These are phyloP conservation scores for Anarhynchus alexandrinus DNA, from an alignment of 2,113 vertebrate genomes.

Conservation along the genomic window DNA sequence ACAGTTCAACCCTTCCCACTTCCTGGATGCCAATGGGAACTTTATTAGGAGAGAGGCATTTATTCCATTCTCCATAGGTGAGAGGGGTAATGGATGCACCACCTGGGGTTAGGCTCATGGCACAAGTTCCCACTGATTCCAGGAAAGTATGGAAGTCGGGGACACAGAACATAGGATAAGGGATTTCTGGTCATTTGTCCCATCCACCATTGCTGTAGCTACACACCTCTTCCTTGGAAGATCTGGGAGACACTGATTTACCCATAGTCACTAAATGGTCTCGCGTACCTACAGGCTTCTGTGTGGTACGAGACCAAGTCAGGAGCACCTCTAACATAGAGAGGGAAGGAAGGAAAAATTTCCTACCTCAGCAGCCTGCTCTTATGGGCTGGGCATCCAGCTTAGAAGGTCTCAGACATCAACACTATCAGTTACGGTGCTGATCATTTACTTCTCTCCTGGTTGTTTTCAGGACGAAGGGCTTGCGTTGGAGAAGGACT, in stretches of 20 bases:
- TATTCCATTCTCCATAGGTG: constrained; percentile 77
- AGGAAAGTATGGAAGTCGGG: background rate
- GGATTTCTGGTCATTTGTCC: background rate
- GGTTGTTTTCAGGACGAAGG: constrained; percentile 65
- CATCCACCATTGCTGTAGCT: background rate
- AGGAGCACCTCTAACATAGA: background rate
- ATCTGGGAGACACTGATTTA: background rate
- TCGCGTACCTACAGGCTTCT: background rate
- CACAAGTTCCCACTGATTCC: background rate
- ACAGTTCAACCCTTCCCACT: constrained; percentile 72
- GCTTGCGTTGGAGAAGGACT: constrained; percentile 75
- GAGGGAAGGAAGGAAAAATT: background rate
- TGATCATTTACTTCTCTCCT: background rate
- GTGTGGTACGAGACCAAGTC: background rate
- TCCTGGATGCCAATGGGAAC: constrained; percentile 71
- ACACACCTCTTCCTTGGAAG: background rate
- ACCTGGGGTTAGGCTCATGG: background rate
- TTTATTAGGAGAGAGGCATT: constrained; percentile 74
- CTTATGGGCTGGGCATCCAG: background rate
- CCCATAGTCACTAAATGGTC: background rate
- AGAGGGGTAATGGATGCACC: background rate
- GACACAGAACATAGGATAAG: background rate
- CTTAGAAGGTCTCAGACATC: background rate
- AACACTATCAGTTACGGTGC: background rate
- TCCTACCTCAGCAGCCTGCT: background rate